A percentile compares a stretch with the other conserved stretches of the same genome.
These are phyloP conservation scores for Tenthredo mesomela DNA, from an alignment of 2,888 invertebrate genomes.

Conservation along the genomic window DNA sequence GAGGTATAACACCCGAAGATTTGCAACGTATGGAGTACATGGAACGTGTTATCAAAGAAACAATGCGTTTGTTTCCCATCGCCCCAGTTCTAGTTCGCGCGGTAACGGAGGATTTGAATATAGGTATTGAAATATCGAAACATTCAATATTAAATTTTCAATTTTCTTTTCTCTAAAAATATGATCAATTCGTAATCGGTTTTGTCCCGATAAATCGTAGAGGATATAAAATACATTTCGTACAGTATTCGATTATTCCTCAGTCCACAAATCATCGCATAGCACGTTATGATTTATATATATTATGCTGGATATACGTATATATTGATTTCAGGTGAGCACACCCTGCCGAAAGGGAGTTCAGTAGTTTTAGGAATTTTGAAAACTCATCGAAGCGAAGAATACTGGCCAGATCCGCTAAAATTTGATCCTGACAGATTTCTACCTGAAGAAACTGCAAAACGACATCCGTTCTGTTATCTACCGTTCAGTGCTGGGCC, in stretches of 20 bases:
- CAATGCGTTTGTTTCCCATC: constrained; percentile 81
- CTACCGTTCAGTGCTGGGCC: constrained; percentile 67
- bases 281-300: background rate
- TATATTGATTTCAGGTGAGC: constrained; percentile 57
- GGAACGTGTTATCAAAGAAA: constrained; percentile 82
- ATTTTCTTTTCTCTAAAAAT: background rate
- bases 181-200: background rate
- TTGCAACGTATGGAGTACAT: constrained; percentile 80
- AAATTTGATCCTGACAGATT: constrained; percentile 69
- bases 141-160: background rate
- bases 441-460: constrained; percentile 64
- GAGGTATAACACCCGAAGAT: constrained; percentile 78
- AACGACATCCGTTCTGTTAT: constrained; percentile 64
- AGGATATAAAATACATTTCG: background rate
- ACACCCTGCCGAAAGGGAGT: constrained; percentile 62
- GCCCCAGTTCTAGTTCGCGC: constrained; percentile 79
- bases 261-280: background rate
- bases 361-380: constrained; percentile 61
- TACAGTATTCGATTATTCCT: constrained; percentile 4
- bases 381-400: constrained; percentile 60
- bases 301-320: background rate
- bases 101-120: constrained; percentile 78
- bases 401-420: constrained; percentile 65
- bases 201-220: constrained; percentile 1
- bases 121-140: constrained; percentile 75